Base-by-base conservation (phyloP, 37 sponge, comb jelly and placozoan genomes). In the Aplysina aerophoba region DNA sequence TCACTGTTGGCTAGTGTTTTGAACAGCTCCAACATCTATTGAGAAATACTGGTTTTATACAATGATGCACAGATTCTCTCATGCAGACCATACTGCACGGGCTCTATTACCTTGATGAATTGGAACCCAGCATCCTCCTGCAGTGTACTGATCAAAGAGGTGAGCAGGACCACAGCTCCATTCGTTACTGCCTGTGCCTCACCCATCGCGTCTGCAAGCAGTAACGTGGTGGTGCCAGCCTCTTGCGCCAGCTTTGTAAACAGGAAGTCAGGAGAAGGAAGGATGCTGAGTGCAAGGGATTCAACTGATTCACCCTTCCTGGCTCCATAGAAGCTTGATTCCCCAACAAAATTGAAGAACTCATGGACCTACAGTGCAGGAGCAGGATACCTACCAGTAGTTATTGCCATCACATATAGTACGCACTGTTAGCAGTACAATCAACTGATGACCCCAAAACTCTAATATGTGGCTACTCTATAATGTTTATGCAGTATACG, bases 261-360 rank as follows among this genome's bases (percentile, higher is more conserved):
- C 25, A 56, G 39, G 79, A 79, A 87, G 17, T 50, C 83, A 22
- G 63, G 64, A 17, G 68, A 31, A n/a, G 92, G 88, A 20, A 91
- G 75, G 22, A 91, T 57, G 4, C 67, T 41, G 15, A 91, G 82
- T 14, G 90, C 22, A 27, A 92, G 83, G 5, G 92, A 92, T 1
- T 85, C 86, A 14, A 92, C 38, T 12, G 92, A 88, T 11, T 92
- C 80, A 13, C 30, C 56, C 21, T 56, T 12, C 12, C 30, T 53
- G 53, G 57, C 55, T 0, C 89, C 89, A 85, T 85, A 88, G 15
- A 92, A 85, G 81, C 37, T 80, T 22, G 19, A 16, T 64, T 86
- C 81, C 6, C 68, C 87, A 19, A 86, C 59, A 80, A 72, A 53
- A 33, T 80, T 30, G 17, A 50, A 61, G 15, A 79, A 66, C 0